These are phyloP conservation scores for Crocallis elinguaria DNA, from an alignment of 2,888 invertebrate species.

Conservation along the genomic window DNA sequence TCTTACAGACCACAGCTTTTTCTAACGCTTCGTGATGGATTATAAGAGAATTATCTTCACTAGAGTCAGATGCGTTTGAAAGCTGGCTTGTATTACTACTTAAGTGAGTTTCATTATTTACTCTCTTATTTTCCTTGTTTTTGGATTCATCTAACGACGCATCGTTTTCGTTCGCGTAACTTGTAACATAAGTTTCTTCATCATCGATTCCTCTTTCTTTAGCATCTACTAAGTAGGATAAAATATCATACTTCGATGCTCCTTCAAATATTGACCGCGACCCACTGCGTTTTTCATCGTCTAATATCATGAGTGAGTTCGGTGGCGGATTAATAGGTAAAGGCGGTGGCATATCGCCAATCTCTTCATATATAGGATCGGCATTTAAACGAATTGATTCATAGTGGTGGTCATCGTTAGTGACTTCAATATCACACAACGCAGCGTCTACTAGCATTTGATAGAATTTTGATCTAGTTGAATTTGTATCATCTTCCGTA, in stretches of 20 bases:
- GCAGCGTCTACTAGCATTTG: constrained; percentile 89
- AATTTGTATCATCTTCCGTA: constrained; percentile 87
- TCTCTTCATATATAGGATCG: constrained; percentile 92
- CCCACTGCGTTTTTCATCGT: constrained; percentile 89
- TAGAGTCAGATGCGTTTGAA: constrained; percentile 93
- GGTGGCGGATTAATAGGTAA: constrained; percentile 92
- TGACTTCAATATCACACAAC: constrained; percentile 87
- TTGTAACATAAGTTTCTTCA: constrained; percentile 89
- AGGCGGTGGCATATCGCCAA: constrained; percentile 90
- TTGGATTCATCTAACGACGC: constrained; percentile 81
- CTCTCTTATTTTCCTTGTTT: constrained; percentile 83
- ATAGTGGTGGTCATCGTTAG: constrained; percentile 88
- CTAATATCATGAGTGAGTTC: constrained; percentile 86
- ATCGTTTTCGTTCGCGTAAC: constrained; percentile 81
- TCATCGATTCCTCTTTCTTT: constrained; percentile 90
- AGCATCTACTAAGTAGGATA: constrained; percentile 95
- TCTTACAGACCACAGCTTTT: constrained; percentile 83
- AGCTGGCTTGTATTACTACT: constrained; percentile 90
- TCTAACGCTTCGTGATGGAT: constrained; percentile 85
- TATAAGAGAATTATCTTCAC: constrained; percentile 91
- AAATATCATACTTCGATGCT: constrained; percentile 94
- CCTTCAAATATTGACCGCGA: constrained; percentile 91
- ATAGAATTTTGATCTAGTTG: constrained; percentile 89
- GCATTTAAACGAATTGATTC: constrained; percentile 88
- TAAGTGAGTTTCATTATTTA: constrained; percentile 70